Conservation (phyloP, 2,113 vertebrate species). For the Gila orcuttii region DNA sequence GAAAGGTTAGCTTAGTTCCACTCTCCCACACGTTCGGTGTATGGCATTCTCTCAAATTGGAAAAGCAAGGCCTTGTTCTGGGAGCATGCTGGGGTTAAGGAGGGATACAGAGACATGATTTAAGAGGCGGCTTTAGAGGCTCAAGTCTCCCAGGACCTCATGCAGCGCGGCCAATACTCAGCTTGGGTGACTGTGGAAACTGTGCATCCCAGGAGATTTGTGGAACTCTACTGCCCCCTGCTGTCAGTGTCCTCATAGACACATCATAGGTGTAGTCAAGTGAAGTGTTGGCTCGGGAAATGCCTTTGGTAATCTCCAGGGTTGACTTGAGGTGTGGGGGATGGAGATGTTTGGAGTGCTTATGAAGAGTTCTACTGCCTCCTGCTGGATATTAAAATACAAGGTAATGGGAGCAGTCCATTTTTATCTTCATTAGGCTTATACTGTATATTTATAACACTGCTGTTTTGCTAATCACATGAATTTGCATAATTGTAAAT, state of each 20-base stretch:
- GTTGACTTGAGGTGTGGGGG: slow-evolving; percentile 16
- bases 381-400: slow-evolving; percentile 18
- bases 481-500: neutral
- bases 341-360: neutral
- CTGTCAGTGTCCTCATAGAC: neutral
- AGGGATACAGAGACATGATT: slow-evolving; percentile 35
- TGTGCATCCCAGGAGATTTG: neutral
- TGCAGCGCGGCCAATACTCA: slow-evolving; percentile 22
- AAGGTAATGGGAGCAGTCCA: neutral
- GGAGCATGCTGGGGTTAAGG: slow-evolving; percentile 40
- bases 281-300: slow-evolving; percentile 14
- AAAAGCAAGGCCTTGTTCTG: slow-evolving; percentile 40
- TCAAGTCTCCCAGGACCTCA: slow-evolving; percentile 35
- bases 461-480: neutral
- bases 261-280: neutral
- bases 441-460: neutral
- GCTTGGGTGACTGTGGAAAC: slow-evolving; percentile 2
- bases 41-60: slow-evolving; percentile 27
- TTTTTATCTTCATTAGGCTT: neutral
- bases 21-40: slow-evolving; percentile 23
- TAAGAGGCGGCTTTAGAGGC: slow-evolving; percentile 36
- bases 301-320: neutral
- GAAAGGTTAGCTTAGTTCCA: slow-evolving; percentile 38
- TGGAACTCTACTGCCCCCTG: slow-evolving; percentile 51
- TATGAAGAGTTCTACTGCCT: slow-evolving; percentile 39